Percentiles rank a stretch among this genome's conserved stretches.
Evolutionary conservation across 2,888 invertebrate species (phyloP).

Genomic region (Sesamia inferens): DNA sequence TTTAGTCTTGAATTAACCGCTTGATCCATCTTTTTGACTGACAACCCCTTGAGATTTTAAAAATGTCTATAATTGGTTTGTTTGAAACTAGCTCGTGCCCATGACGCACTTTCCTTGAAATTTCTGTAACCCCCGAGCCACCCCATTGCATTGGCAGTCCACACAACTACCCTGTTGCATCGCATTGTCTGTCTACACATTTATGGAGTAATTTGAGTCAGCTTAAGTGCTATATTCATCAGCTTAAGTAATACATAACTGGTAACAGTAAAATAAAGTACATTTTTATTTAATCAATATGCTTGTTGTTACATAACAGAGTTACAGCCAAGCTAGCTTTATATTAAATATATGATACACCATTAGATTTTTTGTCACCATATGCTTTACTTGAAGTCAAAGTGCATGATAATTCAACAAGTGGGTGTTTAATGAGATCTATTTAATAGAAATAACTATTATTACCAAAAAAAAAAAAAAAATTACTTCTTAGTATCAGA

Average conservation of each 20-base stretch:
- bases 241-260: neutral
- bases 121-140: neutral
- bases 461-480: neutral
- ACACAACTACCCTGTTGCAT: neutral
- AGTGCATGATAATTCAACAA: constrained; percentile 1
- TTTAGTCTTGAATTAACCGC: neutral
- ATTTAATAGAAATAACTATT: neutral
- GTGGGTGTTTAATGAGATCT: constrained; percentile 13
- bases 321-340: neutral
- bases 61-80: neutral
- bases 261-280: neutral
- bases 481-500: neutral
- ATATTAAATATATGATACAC: neutral
- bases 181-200: neutral
- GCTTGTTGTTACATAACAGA: constrained; percentile 6
- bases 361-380: neutral
- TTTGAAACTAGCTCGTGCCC: neutral
- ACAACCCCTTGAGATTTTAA: neutral
- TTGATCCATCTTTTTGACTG: neutral
- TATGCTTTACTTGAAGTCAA: neutral
- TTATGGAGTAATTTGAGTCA: neutral
- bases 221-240: neutral
- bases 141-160: neutral
- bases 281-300: neutral
- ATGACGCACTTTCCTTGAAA: neutral